phyloP scores from a whole-genome alignment of 2,113 vertebrate genomes.

The Gymnocephalus cernua region DNA sequence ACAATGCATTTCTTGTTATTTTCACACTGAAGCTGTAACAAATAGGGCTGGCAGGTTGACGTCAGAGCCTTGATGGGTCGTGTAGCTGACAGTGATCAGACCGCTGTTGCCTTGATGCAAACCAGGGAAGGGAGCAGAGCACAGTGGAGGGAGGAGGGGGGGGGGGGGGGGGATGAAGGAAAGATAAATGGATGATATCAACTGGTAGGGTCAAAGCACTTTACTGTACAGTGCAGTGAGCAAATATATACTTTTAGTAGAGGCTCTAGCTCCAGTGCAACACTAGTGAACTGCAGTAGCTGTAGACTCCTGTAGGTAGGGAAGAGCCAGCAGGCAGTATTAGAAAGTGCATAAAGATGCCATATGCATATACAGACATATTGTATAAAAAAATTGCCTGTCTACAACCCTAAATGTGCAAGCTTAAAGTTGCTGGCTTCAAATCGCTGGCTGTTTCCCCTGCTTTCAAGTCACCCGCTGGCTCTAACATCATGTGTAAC shows the following conservation, averaged over 20 bases:
- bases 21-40: background rate
- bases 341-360: background rate
- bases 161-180: background rate
- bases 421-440: background rate
- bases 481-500: background rate
- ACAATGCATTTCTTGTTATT: background rate
- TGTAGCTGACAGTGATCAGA: conserved; percentile 31
- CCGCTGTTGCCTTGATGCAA: conserved; percentile 15
- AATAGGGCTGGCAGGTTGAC: background rate
- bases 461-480: background rate
- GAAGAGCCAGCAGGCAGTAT: background rate
- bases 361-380: background rate
- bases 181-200: conserved; percentile 7
- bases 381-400: background rate
- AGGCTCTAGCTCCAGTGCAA: background rate
- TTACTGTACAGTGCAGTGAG: background rate
- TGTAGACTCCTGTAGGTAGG: background rate
- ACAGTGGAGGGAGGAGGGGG: background rate
- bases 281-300: background rate
- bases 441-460: background rate
- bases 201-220: background rate
- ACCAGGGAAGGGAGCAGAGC: background rate
- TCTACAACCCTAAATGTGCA: background rate
- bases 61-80: background rate
- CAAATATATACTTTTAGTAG: background rate